Evolutionary conservation across 2,888 invertebrate genomes (phyloP), one percentile per base, ranked within the genome.

Genomic region (Ashinkailepas kermadecensis): DNA sequence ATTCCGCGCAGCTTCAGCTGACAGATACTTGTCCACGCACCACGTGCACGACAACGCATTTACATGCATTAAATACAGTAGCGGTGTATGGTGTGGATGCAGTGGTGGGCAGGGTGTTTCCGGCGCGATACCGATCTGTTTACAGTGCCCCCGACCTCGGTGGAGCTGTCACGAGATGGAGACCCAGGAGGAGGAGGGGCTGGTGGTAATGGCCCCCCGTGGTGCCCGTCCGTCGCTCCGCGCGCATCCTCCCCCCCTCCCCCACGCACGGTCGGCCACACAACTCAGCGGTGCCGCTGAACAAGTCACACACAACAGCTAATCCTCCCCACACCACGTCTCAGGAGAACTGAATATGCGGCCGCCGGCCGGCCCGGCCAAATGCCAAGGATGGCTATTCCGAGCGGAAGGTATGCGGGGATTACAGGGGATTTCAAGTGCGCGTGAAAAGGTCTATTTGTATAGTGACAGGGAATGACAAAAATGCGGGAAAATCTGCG

Each of bases 391-490:
- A 56, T 15, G 74, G 74, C 74, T 74, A 56, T 74, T 74, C 18
- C 54, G 13, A 56, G 65, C 39, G 39, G 56, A 10, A 74, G 74
- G 74, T 74, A 74, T 74, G 74, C 56, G 54, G 56, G 56, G 74
- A 74, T 74, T 74, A 74, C 18, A 39, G 39, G 15, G 54, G 54
- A 54, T 54, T 54, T 74, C 21, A 21, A 74, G 74, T 56, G 74
- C 15, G 56, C 12, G 15, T 74, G 74, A 56, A 74, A 74, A 56
- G 74, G 15, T 56, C 74, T 74, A 74, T 74, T 74, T 74, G 74
- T 74, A 74, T 56, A 74, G 74, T 74, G 74, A 56, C 74, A 74
- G 74, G 74, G 74, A 74, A 74, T 74, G 74, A 74, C 74, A 74
- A 74, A 18, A 56, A 74, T 74, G 74, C 74, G 18, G 54, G 54